Percentiles rank a stretch among this genome's conserved stretches.
phyloP scores from a whole-genome alignment of 1,140 invertebrate species.

The Saccostrea glomerata region DNA sequence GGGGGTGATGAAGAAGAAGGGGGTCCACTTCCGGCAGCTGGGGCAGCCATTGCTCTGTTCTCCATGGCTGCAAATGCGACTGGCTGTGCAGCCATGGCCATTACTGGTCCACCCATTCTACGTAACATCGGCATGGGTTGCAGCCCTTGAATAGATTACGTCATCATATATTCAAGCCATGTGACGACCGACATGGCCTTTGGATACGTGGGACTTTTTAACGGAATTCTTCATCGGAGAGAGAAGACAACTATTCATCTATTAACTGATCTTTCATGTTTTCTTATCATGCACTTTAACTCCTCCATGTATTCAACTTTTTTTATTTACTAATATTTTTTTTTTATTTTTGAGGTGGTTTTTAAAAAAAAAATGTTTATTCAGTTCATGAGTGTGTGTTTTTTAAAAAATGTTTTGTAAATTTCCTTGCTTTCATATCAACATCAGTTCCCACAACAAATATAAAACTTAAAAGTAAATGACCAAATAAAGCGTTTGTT shows the following conservation, averaged over 20 bases:
- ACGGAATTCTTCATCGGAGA: background rate
- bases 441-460: background rate
- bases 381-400: too few relatives aligned
- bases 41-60: background rate
- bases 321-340: too few relatives aligned
- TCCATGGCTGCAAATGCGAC: slow-evolving; percentile 12
- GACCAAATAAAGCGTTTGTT: slow-evolving; percentile 7
- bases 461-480: background rate
- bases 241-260: background rate
- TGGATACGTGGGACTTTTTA: background rate
- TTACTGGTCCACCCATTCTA: slow-evolving; percentile 25
- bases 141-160: slow-evolving; percentile 25
- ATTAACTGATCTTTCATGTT: too few relatives aligned
- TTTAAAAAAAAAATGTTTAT: too few relatives aligned
- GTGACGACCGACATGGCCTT: slow-evolving; percentile 12
- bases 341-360: too few relatives aligned
- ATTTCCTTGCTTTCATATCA: too few relatives aligned
- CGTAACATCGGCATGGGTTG: slow-evolving; percentile 36
- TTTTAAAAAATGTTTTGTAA: too few relatives aligned
- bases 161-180: background rate
- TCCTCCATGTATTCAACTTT: too few relatives aligned
- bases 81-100: slow-evolving; percentile 36
- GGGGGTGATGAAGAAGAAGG: background rate
- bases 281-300: too few relatives aligned
- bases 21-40: background rate